Evolutionary conservation across 2,888 invertebrate genomes (phyloP), one percentile per base, ranked within the genome.

Genomic region (Acanthosepion lycidas): DNA sequence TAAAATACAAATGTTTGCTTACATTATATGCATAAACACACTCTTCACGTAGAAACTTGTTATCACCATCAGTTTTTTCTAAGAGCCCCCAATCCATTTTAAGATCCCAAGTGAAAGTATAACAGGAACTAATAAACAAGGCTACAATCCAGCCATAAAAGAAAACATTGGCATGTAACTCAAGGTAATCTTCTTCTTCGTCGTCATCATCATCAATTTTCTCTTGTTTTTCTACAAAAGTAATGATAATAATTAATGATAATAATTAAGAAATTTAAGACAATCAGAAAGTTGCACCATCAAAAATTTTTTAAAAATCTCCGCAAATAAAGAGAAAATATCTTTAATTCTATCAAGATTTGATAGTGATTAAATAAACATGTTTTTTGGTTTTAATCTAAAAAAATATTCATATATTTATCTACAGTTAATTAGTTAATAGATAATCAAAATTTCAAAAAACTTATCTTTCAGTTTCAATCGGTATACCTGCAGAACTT

Each of bases 31-130:
- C 99, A 97, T 99, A 99, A 23, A 99, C 99, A 95, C 99, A 98
- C 98, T 99, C 99, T 97, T 99, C 99, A 92, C 99, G 98, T 2
- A 99, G 98, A 97, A 99, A 98, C 97, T 98, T 98, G 98, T 99
- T 99, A 94, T 97, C 97, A 0, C 99, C 99, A 1, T 99, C 98
- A 96, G 98, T 98, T 95, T 98, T 98, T 97, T 99, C 99, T 97
- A 99, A 98, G 95, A 99, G 98, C 0, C 99, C 99, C 99, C 99
- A 99, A 98, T 99, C 99, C 99, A 99, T 99, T 98, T 99, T 99
- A 78, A 99, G 98, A 97, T 99, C 99, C 99, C 99, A 99, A 4
- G 99, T 98, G 97, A 99, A 99, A 0, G 99, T 99, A 97, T 99
- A 99, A 95, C 98, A 98, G 0, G 99, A 99, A 94, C 99, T 99